phyloP scores from a whole-genome alignment of 2,797 vertebrate genomes.

The Sebastes hubbsi region DNA sequence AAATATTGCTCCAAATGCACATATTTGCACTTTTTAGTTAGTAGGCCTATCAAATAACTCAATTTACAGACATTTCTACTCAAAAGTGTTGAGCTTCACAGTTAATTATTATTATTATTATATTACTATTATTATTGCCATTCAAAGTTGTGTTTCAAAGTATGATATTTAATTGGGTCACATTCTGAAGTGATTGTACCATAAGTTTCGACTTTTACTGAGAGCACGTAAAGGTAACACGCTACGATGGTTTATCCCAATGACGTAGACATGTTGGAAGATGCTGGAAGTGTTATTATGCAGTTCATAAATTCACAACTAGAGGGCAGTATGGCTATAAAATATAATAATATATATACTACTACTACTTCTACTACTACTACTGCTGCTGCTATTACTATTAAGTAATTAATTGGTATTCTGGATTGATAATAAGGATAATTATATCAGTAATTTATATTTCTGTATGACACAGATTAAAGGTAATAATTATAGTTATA shows the following conservation, averaged over 20 bases:
- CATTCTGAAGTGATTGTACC: neutral
- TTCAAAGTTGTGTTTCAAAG: neutral
- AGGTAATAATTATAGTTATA: no score
- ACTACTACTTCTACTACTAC: neutral
- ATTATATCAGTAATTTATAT: no score
- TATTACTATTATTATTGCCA: neutral
- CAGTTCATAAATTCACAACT: neutral
- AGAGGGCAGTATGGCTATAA: conserved; percentile 1
- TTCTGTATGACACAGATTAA: no score
- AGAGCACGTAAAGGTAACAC: conserved; percentile 12
- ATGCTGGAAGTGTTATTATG: neutral
- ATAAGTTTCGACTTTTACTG: neutral
- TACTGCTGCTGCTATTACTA: no score
- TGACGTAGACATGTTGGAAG: neutral
- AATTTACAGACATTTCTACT: neutral
- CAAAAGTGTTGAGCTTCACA: neutral
- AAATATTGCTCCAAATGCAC: neutral
- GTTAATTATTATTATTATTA: neutral
- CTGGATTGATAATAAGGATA: no score
- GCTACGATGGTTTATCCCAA: neutral
- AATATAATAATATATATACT: neutral
- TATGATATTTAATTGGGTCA: neutral
- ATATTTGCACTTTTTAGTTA: neutral
- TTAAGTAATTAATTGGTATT: no score
- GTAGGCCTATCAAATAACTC: neutral